Evolutionary conservation across 2,888 invertebrate genomes (phyloP), one percentile per base, ranked within the genome.

Genomic region (Luperina testacea): DNA sequence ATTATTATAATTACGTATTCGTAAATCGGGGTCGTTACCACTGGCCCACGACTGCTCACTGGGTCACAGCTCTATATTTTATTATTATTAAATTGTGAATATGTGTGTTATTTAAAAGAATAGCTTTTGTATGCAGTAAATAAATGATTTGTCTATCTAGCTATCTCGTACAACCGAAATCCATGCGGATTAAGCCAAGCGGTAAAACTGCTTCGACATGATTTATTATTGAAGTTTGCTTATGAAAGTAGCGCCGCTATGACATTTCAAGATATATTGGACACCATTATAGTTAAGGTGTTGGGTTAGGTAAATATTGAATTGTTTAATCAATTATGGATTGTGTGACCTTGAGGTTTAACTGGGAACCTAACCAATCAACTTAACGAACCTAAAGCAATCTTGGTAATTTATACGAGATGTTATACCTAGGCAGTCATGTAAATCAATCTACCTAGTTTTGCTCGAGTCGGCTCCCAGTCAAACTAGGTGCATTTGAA

Each of bases 341-440:
- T 65, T 51, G 20, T 57, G 80, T 38, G 53, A 69, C 8, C 45
- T 57, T 15, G 6, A 17, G 32, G 69, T 32, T 69, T 20, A 32
- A 72, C 51, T 32, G 48, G 24, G 24, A 67, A 67, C 65, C 77
- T 42, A 77, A 42, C 63, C 63, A 78, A 78, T 78, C 45, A 78
- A 53, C 2, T 17, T 42, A 3, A 73, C 59, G 24, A 78, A 45
- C 2, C 27, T 51, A 2, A 73, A 72, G 27, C 57, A 65, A 42
- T 79, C 17, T 38, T 15, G 27, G 38, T 65, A 32, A 72, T 53
- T 59, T 45, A 73, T 32, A 32, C 27, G 5, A 42, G 59, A 42
- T 59, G 2, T 67, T 38, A n/a, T 59, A 59, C 11, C 5, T 5
- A 59, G 15, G 65, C 4, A 15, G 8, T 38, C 24, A 51, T 51